phyloP scores from a whole-genome alignment of 2,113 vertebrate genomes.

The Enhydra lutris region DNA sequence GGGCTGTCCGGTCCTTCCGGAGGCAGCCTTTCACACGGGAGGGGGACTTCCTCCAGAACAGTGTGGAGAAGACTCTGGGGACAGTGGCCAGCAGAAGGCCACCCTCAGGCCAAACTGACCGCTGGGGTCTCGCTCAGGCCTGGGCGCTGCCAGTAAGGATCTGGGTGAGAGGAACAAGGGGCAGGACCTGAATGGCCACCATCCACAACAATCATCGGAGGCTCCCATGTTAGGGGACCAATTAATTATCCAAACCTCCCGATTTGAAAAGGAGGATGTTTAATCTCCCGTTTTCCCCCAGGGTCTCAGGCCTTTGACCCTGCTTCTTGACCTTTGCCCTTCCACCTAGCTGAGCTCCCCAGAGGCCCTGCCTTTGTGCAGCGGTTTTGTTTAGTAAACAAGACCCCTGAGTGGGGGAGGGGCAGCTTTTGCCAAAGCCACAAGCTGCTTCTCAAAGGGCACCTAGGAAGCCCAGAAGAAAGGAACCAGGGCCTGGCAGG shows the following conservation, averaged over 20 bases:
- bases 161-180: background rate
- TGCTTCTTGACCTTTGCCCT: slow-evolving; percentile 67
- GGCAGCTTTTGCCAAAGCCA: background rate
- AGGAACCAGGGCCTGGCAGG: background rate
- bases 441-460: accelerated
- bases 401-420: background rate
- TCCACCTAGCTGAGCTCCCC: slow-evolving; percentile 45
- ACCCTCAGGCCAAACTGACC: background rate
- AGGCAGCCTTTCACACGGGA: background rate
- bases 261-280: slow-evolving; percentile 79
- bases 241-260: slow-evolving; percentile 80
- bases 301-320: slow-evolving; percentile 73
- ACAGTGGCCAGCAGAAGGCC: background rate
- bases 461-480: background rate
- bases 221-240: slow-evolving; percentile 71
- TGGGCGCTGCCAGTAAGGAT: background rate
- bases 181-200: accelerated
- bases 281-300: slow-evolving; percentile 76
- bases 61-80: background rate
- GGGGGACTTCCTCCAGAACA: background rate
- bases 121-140: background rate
- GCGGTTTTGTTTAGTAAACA: slow-evolving; percentile 55
- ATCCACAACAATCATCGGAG: background rate
- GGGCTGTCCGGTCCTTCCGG: background rate
- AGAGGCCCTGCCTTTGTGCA: background rate